Evolutionary conservation across 2,797 vertebrate species (phyloP), one percentile per base, ranked within the genome.

Genomic region (Enteromius treurensis): DNA sequence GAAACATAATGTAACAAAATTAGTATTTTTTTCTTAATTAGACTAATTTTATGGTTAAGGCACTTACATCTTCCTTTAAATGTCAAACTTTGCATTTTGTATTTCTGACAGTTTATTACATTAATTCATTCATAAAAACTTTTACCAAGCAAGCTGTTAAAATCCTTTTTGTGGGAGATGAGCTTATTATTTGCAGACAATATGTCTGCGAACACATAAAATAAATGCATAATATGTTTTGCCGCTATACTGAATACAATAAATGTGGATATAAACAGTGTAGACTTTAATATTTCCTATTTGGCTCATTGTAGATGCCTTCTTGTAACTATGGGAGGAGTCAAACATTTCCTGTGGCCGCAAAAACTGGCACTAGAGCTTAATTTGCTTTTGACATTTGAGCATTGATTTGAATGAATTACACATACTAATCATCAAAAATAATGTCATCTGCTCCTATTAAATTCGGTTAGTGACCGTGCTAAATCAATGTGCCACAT

Each of bases 391-490:
- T 37, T 37, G 34, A 73, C 45, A 10, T 42, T 19, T 3, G 7
- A 53, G 2, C 26, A 73, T n/a, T 68, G 65, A 21, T 68, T 68
- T 74, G 11, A 74, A 74, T 1, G 8, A 55, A 74, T 74, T 75
- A 37, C 71, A 75, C 71, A 37, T 13, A 37, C 49, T 55, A 55
- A n/a, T 55, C 29, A 55, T 47, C 26, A 34, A 69, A 69, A 29
- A 32, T 60, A 58, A 55, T 70, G 55, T 77, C 21, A 77, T 83
- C 9, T 45, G 26, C 23, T 62, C 65, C 49, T 40, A 17, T 23
- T 37, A 34, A 74, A 62, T 64, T 64, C 1, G 51, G 21, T 49
- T 64, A n/a, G 32, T 32, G 60, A 19, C 19, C 29, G 8, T 69
- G 13, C 49, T n/a, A 78, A 62, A 23, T n/a, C 53, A 73, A 47